phyloP scores from a whole-genome alignment of 2,113 vertebrate genomes.

The Prietella phreatophila region DNA sequence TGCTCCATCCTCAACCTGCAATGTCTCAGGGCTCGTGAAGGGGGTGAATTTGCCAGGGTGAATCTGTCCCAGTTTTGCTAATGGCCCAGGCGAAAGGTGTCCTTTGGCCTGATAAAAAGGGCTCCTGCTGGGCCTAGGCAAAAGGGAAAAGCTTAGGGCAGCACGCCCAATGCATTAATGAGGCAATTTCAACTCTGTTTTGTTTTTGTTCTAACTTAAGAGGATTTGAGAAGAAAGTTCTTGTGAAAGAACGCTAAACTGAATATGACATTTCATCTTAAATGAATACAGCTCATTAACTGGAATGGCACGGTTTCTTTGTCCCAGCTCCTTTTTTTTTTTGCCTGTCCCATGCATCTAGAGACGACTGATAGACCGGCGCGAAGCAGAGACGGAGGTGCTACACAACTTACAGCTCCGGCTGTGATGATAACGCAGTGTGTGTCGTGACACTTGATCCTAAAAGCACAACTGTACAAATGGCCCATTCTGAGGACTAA shows the following conservation, averaged over 20 bases:
- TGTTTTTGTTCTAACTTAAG: constrained; percentile 43
- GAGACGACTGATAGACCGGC: constrained; percentile 8
- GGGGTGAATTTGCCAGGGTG: constrained; percentile 56
- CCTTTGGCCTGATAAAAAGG: constrained; percentile 66
- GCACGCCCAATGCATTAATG: constrained; percentile 58
- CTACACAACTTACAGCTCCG: constrained; percentile 13
- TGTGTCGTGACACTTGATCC: constrained; percentile 50
- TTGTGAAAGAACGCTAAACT: constrained; percentile 25
- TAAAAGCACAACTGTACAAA: constrained; percentile 42
- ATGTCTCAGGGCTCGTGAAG: constrained; percentile 47
- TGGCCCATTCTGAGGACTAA: constrained; percentile 46
- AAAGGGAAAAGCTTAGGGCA: constrained; percentile 53
- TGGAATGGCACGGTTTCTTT: constrained; percentile 27
- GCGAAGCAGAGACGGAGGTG: constrained; percentile 14
- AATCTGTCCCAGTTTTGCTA: constrained; percentile 62
- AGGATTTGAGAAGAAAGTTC: constrained; percentile 43
- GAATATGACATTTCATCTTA: constrained; percentile 52
- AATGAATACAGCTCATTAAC: constrained; percentile 59
- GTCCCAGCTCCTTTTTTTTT: background rate
- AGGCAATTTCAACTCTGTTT: constrained; percentile 54
- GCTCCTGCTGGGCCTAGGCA: constrained; percentile 57
- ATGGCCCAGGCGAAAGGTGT: constrained; percentile 63
- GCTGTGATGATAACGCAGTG: constrained; percentile 21
- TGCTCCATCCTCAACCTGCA: constrained; percentile 37
- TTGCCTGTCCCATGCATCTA: constrained; percentile 25